Percentiles rank a stretch among this genome's conserved stretches.
Evolutionary conservation across 2,113 vertebrate genomes (phyloP).

Genomic region (Perca schrenkii): DNA sequence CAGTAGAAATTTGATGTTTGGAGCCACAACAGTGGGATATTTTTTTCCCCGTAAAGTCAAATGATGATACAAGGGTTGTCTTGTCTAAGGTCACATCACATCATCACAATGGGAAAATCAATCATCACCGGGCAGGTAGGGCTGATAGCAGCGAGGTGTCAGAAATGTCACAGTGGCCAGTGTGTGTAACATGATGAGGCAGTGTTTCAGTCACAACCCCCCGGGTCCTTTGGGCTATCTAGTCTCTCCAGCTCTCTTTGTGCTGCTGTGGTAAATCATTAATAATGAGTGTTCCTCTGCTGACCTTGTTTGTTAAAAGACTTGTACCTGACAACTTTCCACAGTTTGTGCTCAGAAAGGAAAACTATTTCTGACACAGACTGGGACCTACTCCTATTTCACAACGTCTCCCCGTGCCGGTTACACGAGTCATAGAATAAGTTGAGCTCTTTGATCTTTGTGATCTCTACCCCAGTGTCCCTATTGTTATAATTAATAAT

Average conservation of each 20-base stretch:
- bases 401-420: constrained; percentile 18
- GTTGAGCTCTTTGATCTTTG: constrained; percentile 49
- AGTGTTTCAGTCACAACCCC: constrained; percentile 70
- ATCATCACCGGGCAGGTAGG: constrained; percentile 58
- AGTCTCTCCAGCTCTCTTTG: constrained; percentile 72
- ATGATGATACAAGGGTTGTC: constrained; percentile 11
- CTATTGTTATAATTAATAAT: constrained; percentile 78
- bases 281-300: constrained; percentile 78
- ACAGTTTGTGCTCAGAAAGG: constrained; percentile 60
- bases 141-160: constrained; percentile 68
- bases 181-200: constrained; percentile 78
- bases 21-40: constrained; percentile 5
- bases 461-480: constrained; percentile 40
- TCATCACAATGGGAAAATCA: constrained; percentile 63
- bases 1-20: constrained; percentile 23
- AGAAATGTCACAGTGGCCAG: constrained; percentile 64
- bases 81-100: constrained; percentile 19
- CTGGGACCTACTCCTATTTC: constrained; percentile 39
- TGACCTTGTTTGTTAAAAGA: constrained; percentile 84
- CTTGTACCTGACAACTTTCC: constrained; percentile 82
- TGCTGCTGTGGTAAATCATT: constrained; percentile 82
- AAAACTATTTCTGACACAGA: constrained; percentile 59
- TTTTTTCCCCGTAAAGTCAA: constrained; percentile 27
- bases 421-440: constrained; percentile 52
- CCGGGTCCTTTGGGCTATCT: constrained; percentile 75